These are phyloP conservation scores for Anabas testudineus DNA, from an alignment of 2,797 vertebrate genomes.

Conservation along the genomic window DNA sequence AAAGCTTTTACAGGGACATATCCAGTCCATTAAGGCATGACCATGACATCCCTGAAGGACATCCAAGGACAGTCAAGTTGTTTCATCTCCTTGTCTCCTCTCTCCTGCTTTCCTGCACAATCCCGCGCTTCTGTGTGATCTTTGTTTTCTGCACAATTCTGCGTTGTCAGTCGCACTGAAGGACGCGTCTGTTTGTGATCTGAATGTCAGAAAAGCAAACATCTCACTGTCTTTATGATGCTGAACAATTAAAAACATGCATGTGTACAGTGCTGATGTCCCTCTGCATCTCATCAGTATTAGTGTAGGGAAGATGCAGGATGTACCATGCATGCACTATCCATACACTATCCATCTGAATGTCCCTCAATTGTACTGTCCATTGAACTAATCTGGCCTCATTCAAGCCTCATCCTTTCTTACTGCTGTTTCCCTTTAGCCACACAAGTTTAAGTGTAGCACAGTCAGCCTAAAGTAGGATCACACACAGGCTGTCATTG, in stretches of 20 bases:
- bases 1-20: constrained; percentile 81
- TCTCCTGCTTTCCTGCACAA: constrained; percentile 12
- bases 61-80: constrained; percentile 58
- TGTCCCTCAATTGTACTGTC: constrained; percentile 58
- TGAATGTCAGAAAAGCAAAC: constrained; percentile 14
- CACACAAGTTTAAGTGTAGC: constrained; percentile 64
- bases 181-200: not conserved
- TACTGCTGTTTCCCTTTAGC: constrained; percentile 66
- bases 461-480: constrained; percentile 74
- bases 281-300: constrained; percentile 38
- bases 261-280: constrained; percentile 25
- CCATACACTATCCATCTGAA: constrained; percentile 53
- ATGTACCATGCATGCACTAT: constrained; percentile 38
- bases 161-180: not conserved
- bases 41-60: constrained; percentile 74
- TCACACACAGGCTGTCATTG: constrained; percentile 70
- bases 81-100: constrained; percentile 32
- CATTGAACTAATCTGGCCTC: constrained; percentile 59
- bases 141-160: constrained; percentile 6
- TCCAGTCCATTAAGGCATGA: constrained; percentile 77
- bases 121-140: not conserved
- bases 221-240: constrained; percentile 11
- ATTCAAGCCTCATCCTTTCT: constrained; percentile 67
- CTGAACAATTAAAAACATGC: constrained; percentile 36
- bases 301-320: constrained; percentile 32